Conservation (phyloP, 2,113 vertebrate species). For the Mugil cephalus region DNA sequence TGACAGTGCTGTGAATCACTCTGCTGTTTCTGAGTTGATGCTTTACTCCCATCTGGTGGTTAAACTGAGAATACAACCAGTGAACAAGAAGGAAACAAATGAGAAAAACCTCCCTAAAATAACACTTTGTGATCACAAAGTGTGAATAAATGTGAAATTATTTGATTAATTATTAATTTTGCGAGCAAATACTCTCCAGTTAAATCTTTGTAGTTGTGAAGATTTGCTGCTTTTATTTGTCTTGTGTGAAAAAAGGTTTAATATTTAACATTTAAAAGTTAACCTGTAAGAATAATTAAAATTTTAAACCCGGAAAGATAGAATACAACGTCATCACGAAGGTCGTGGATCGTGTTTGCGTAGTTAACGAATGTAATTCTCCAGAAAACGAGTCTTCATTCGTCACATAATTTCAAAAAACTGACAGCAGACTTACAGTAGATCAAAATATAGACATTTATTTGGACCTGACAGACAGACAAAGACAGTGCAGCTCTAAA, state of each 20-base stretch:
- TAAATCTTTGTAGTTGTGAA: no score
- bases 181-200: no score
- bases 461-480: constrained; percentile 27
- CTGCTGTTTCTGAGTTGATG: constrained; percentile 4
- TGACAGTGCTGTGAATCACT: constrained; percentile 10
- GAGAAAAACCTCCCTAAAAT: no score
- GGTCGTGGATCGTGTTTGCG: no score
- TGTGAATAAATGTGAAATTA: no score
- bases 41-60: constrained; percentile 66
- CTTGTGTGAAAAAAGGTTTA: no score
- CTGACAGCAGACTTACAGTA: not conserved
- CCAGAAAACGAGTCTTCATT: not conserved
- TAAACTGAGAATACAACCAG: not conserved
- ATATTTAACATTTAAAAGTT: no score
- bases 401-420: constrained; percentile 13
- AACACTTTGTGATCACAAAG: not conserved
- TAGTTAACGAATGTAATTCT: not conserved
- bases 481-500: not conserved
- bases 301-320: no score
- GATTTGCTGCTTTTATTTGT: no score
- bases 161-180: no score
- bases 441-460: constrained; percentile 55
- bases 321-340: not conserved
- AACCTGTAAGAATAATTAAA: no score
- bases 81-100: not conserved